Evolutionary conservation across 1,140 invertebrate species (phyloP), one percentile per base, ranked within the genome.

Genomic region (Hetaerina americana): DNA sequence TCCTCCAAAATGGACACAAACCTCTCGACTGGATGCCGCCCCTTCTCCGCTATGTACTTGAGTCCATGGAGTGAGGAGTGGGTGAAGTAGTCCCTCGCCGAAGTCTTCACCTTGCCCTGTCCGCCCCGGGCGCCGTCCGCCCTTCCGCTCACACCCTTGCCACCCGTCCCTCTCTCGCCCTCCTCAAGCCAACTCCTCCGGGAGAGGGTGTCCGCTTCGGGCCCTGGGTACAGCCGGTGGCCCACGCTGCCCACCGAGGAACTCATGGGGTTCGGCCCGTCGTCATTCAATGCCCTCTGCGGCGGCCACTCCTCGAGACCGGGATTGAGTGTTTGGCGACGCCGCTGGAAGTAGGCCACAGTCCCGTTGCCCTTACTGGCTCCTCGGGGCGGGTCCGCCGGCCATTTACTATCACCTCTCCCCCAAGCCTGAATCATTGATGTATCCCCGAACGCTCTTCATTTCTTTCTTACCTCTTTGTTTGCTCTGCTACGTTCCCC

Each of bases 51-150:
- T 15, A 92, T 85, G 75, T 92, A 93, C 77, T 87, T 86, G 3
- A 92, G 81, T 0, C 91, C 91, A 76, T 93, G 91, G 26, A 93
- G 78, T 0, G 88, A 88, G 26, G 85, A 87, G 26, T 87, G 87
- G 10, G 82, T 76, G 12, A 87, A 85, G 74, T 90, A 91, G n/a
- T 87, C 49, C 22, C 24, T 40, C 2, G 72, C 27, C 18, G 68
- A 40, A 18, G 26, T 49, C 5, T 15, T 2, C 67, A 68, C 67
- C 5, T 28, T 28, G 2, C 67, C 25, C 2, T 6, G 27, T 1
- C 25, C 12, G n/a, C 67, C 67, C 18, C 24, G 1, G 1, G 25
- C 26, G 2, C 24, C 26, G n/a, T 25, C 18, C 24, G n/a, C 24
- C 12, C 27, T 24, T 1, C n/a, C 25, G 15, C 5, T 26, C 1